Evolutionary conservation across 2,113 vertebrate genomes (phyloP), one percentile per base, ranked within the genome.

Genomic region (Pavo muticus): DNA sequence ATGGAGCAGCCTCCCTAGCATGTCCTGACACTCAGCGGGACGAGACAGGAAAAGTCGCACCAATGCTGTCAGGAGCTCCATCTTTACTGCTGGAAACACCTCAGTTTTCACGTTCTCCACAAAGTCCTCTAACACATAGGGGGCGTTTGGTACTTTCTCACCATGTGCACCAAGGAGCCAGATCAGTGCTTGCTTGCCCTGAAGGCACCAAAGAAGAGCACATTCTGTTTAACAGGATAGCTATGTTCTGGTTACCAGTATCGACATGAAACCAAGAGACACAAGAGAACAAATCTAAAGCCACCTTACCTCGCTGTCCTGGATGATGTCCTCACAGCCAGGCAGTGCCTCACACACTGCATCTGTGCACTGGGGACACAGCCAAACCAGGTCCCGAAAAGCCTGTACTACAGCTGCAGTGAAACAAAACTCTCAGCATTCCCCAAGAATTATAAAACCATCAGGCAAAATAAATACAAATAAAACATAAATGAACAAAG

Each of bases 1-100:
- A 87, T 98, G 90, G 35, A 99, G 95, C 86, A 99, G 97, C 13
- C 99, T 98, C 21, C 99, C 99, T 21, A 99, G 97, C 97, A 95
- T 98, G 97, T 99, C 99, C 93, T 99, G 99, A 20, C 98, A 99
- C 97, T 99, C 99, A 0, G 99, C 99, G 4, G 99, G 99, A 2
- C 99, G 98, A 4, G 96, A 96, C 82, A 99, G 95, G 96, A 99
- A 99, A 16, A 99, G 97, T 12, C 98, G 98, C 95, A 98, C 54
- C 70, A 99, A 54, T 1, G 99, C 98, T 0, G 98, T 99, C 87
- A 99, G 98, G 6, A 99, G 98, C 97, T 99, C 99, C 98, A 98
- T 97, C 96, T 99, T 99, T 50, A 99, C 98, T 5, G 96, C 97
- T 4, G 98, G 92, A 48, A 98, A 98, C 2, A 95, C 69, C 97